These are phyloP conservation scores for Phalacrocorax carbo DNA, from an alignment of 2,113 vertebrate genomes.

Conservation along the genomic window DNA sequence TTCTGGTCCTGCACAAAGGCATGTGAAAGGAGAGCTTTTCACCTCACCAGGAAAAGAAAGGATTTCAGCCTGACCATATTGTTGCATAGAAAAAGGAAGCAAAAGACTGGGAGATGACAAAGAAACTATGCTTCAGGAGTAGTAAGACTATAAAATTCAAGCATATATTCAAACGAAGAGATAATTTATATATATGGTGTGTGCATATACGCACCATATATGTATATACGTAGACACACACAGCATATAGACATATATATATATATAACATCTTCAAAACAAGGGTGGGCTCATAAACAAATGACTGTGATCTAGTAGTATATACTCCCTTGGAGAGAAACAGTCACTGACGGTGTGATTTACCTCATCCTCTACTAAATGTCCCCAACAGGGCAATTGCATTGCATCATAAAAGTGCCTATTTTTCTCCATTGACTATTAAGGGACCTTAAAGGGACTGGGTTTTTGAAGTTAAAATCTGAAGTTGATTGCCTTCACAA, in stretches of 20 bases:
- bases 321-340: neutral
- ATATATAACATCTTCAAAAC: neutral
- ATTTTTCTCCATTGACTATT: neutral
- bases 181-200: neutral
- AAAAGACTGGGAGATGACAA: neutral
- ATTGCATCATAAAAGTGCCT: neutral
- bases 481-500: neutral
- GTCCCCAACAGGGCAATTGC: neutral
- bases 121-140: neutral
- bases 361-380: neutral
- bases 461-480: too few relatives aligned
- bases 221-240: neutral
- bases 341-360: neutral
- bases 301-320: neutral
- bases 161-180: neutral
- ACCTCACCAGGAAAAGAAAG: neutral
- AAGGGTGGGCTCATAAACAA: neutral
- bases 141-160: neutral
- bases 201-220: neutral
- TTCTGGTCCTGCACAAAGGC: neutral
- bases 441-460: neutral
- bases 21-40: neutral
- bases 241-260: neutral
- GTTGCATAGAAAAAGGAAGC: neutral
- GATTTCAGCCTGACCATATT: neutral